These are phyloP conservation scores for Aythya fuligula DNA, from an alignment of 2,797 vertebrate species.

Conservation along the genomic window DNA sequence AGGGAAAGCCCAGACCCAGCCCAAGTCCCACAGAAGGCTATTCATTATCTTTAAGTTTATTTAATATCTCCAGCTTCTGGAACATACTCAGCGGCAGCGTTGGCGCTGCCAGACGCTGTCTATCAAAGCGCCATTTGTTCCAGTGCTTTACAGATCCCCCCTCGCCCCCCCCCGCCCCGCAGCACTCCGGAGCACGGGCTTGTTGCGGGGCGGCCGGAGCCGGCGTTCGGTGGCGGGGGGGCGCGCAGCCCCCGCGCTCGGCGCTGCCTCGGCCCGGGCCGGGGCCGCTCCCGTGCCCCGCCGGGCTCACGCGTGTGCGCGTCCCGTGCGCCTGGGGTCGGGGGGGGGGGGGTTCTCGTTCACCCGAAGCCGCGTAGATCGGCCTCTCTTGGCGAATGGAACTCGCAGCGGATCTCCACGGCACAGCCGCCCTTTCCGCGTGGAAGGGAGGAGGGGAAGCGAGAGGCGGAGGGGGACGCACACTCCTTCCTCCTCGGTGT, in stretches of 20 bases:
- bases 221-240: neutral
- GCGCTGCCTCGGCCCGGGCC: neutral
- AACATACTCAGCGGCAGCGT: conserved; percentile 42
- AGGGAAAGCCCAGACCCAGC: conserved; percentile 25
- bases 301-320: neutral
- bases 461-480: neutral
- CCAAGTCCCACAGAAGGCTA: conserved; percentile 71
- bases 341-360: neutral
- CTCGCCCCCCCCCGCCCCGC: neutral
- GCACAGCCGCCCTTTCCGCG: neutral
- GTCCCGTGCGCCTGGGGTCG: neutral
- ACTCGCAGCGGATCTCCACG: neutral
- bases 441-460: conserved; percentile 6
- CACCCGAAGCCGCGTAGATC: accelerated
- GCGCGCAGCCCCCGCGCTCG: neutral
- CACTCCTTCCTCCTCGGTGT: neutral
- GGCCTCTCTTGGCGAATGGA: accelerated
- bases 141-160: conserved; percentile 34
- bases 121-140: conserved; percentile 68
- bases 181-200: neutral
- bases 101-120: conserved; percentile 61
- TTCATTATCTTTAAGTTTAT: conserved; percentile 77
- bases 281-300: neutral
- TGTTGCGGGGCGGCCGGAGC: neutral
- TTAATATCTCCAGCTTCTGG: conserved; percentile 73